Evolutionary conservation across 2,113 vertebrate genomes (phyloP).

Genomic region (Miniopterus natalensis): DNA sequence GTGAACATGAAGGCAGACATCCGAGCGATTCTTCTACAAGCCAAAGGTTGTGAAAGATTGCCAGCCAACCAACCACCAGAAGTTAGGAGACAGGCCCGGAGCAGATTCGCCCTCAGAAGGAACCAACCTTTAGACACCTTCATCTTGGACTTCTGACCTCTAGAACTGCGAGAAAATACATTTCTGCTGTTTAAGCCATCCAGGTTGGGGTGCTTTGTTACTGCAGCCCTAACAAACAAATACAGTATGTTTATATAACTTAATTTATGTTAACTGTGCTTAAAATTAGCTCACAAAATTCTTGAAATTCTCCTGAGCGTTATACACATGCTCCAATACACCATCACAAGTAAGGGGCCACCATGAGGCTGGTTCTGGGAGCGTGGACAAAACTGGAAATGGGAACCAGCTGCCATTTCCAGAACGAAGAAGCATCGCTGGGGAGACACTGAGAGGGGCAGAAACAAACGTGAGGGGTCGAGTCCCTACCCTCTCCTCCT

Average conservation of each 20-base stretch:
- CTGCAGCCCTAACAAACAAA: background rate
- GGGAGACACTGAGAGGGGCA: background rate
- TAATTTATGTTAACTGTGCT: background rate
- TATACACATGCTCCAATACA: background rate
- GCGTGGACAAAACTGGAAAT: background rate
- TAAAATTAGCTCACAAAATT: background rate
- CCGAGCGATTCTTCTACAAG: background rate
- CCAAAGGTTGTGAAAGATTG: background rate
- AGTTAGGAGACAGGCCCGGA: background rate
- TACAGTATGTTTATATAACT: background rate
- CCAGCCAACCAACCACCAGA: background rate
- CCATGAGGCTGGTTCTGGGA: background rate
- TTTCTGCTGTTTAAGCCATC: background rate
- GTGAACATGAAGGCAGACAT: background rate
- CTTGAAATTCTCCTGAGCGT: background rate
- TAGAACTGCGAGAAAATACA: background rate
- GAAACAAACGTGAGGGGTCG: background rate
- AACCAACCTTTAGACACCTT: background rate
- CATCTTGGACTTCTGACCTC: background rate
- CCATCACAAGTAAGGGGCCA: background rate
- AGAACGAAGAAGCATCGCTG: background rate
- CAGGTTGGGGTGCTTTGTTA: background rate
- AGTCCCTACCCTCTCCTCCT: background rate
- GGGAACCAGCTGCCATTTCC: background rate
- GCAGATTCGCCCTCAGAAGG: background rate